Conservation (phyloP, 2,888 invertebrate species). For the Heliconius erato region DNA sequence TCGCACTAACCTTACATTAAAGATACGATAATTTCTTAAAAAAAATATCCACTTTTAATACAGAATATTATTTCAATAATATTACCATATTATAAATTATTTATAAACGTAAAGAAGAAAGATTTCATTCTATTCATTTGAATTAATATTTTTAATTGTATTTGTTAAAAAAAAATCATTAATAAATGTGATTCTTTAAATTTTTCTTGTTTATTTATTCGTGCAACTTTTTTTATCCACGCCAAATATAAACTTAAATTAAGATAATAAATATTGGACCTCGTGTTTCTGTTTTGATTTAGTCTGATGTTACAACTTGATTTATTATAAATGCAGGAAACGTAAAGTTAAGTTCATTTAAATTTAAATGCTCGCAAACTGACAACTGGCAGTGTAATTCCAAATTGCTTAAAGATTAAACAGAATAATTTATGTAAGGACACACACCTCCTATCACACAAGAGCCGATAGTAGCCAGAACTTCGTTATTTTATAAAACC, state of each 20-base stretch:
- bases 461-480: too few species aligned
- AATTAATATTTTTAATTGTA: background rate
- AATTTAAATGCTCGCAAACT: conserved; percentile 37
- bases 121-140: background rate
- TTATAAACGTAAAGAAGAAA: background rate
- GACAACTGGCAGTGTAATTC: conserved; percentile 26
- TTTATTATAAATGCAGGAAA: conserved; percentile 33
- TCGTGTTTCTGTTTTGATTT: conserved; percentile 1
- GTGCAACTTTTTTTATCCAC: background rate
- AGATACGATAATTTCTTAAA: too few species aligned
- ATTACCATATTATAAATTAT: background rate
- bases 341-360: conserved; percentile 35
- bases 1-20: background rate
- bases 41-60: too few species aligned
- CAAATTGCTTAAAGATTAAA: conserved; percentile 27
- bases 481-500: too few species aligned
- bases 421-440: conserved; percentile 5
- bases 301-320: conserved; percentile 22
- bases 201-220: background rate
- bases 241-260: conserved; percentile 22
- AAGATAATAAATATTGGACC: background rate
- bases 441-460: background rate
- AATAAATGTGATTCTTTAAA: background rate
- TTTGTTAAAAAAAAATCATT: background rate
- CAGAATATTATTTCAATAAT: background rate